These are phyloP conservation scores for Myanophis thanlyinensis DNA, from an alignment of 2,113 vertebrate genomes.

Conservation along the genomic window DNA sequence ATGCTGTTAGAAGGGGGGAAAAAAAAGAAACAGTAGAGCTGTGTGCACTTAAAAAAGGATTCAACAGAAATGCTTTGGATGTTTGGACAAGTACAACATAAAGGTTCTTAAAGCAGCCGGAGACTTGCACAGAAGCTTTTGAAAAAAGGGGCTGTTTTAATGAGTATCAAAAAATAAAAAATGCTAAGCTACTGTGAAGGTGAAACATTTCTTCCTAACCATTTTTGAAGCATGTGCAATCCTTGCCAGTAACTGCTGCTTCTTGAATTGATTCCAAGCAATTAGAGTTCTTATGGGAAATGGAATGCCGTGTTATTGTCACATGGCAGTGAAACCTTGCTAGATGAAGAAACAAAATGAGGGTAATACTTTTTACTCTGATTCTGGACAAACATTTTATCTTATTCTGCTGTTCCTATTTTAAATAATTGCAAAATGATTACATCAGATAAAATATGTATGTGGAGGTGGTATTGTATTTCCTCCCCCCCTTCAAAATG, in stretches of 20 bases:
- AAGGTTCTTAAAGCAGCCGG: neutral
- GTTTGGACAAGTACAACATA: neutral
- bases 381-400: neutral
- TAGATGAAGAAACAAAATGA: neutral
- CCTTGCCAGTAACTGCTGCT: neutral
- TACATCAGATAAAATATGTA: neutral
- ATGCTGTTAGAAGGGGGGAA: neutral
- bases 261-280: neutral
- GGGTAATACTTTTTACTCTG: neutral
- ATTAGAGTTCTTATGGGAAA: neutral
- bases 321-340: neutral
- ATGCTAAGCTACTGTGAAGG: neutral
- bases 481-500: slow-evolving; percentile 13
- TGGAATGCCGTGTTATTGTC: neutral
- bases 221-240: neutral
- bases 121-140: neutral
- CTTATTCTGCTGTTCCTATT: neutral
- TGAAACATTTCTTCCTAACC: neutral
- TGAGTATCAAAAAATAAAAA: neutral
- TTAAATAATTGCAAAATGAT: neutral
- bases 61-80: neutral
- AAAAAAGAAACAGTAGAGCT: neutral
- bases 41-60: neutral
- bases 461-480: neutral
- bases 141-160: neutral